Conservation (phyloP, 2,113 vertebrate genomes). For the Beaufortia kweichowensis region DNA sequence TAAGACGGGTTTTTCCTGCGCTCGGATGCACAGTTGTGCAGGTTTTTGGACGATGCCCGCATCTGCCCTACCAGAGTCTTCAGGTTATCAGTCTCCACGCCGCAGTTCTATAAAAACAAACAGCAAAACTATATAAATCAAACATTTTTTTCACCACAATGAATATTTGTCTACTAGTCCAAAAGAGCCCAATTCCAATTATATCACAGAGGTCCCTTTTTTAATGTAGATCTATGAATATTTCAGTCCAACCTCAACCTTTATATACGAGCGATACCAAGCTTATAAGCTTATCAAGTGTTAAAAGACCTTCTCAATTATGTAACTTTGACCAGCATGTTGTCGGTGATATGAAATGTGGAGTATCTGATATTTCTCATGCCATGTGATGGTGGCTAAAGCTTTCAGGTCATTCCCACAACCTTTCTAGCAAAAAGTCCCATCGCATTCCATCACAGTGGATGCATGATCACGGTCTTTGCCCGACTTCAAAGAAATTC, state of each 20-base stretch:
- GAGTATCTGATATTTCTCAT: constrained; percentile 28
- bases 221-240: no score
- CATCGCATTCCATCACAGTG: constrained; percentile 40
- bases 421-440: constrained; percentile 40
- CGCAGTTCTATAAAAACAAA: constrained; percentile 81
- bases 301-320: no score
- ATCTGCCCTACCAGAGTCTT: constrained; percentile 87
- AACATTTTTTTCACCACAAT: background rate
- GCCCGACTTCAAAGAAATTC: constrained; percentile 38
- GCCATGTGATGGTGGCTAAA: constrained; percentile 41
- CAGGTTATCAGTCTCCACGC: constrained; percentile 91
- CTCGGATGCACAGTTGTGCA: constrained; percentile 82
- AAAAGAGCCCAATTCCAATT: no score
- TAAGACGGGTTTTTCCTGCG: constrained; percentile 81
- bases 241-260: no score
- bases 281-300: no score
- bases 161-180: no score
- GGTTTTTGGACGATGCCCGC: constrained; percentile 78
- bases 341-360: constrained; percentile 43
- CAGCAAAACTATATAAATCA: background rate
- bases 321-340: constrained; percentile 23
- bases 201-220: no score
- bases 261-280: background rate
- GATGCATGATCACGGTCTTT: constrained; percentile 6
- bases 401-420: constrained; percentile 51